Evolutionary conservation across 2,888 invertebrate species (phyloP), one percentile per base, ranked within the genome.

Genomic region (Geotrupes spiniger): DNA sequence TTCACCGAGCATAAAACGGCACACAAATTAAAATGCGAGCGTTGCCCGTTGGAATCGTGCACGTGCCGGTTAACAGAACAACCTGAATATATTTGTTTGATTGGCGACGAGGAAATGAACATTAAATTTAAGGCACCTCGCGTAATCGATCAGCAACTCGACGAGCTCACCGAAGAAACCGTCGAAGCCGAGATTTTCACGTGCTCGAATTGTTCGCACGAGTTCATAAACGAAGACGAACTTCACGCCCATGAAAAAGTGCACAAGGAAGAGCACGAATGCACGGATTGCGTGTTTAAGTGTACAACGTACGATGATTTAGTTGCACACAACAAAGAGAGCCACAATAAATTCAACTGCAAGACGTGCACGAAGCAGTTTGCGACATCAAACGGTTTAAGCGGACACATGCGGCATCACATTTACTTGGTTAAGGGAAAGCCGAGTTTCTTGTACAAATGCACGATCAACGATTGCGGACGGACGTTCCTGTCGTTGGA

Each of bases 41-140:
- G 21, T 21, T 21, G 21, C 6, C 4, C 3, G 4, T 4, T 21
- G 6, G 6, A 21, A 6, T 21, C 6, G 6, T 21, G 21, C 6
- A 21, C 21, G 6, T 21, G n/a, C n/a, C n/a, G n/a, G n/a, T n/a
- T n/a, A n/a, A n/a, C n/a, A n/a, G n/a, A n/a, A n/a, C n/a, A 46
- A 33, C 39, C 46, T 4, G 46, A 46, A 41, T 46, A 46, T 16
- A 46, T 46, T 33, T 46, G 46, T 21, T 39, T 46, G 9, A 40
- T 46, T 26, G 40, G 33, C 1, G 36, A 40, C 26, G 36, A 40
- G 5, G 46, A 39, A 21, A 14, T n/a, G n/a, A 15, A 46, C 40
- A 15, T 14, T 8, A 41, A 36, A 36, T 15, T 12, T 8, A 12
- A 10, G 5, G 29, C 3, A 5, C 3, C 4, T 12, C 10, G 12